Evolutionary conservation across 92 coral and sea anemone genomes (phyloP), one percentile per base, ranked within the genome.

Genomic region (Siderastrea siderea): DNA sequence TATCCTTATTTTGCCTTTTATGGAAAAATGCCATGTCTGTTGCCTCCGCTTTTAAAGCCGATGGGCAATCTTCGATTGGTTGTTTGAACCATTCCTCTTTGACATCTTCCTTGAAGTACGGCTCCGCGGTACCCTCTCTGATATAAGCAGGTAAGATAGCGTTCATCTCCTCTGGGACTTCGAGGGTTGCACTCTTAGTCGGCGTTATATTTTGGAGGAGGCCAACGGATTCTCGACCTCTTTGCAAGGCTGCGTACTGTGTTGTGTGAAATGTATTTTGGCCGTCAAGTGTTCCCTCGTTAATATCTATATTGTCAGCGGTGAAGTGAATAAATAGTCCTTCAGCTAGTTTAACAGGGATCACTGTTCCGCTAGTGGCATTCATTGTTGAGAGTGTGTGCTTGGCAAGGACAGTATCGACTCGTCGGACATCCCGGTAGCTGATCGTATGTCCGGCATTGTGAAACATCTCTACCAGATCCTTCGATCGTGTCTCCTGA

Each of bases 221-320:
- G 13, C 70, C 17, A 38, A 13, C 68, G 12, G 51, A 48, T 80
- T 79, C 88, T 75, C 84, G 8, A 8, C 90, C 92, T 61, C 96
- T 74, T 80, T 90, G 91, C 90, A 90, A 84, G 6, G 89, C 93
- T 19, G 96, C 94, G 4, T 80, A 49, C 38, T 94, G 91, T 8
- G 94, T 81, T 47, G 93, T 91, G 59, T 88, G 89, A 54, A 93
- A 94, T 1, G 94, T 91, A 65, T 93, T 84, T 60, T 91, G 84
- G 13, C 94, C 93, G 70, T 91, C 92, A 71, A 80, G 11, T 26
- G 91, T 88, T 50, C 68, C 83, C 15, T 88, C 88, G 4, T 61
- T 55, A 10, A 91, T 93, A 60, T 88, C 93, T 64, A 85, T 89
- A 67, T 88, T 89, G 75, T 94, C 96, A 1, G 91, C 96, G 5